phyloP scores from a whole-genome alignment of 30 jellyfish, hydroid and myxozoan species.

The Pseudorhiza aurosa region DNA sequence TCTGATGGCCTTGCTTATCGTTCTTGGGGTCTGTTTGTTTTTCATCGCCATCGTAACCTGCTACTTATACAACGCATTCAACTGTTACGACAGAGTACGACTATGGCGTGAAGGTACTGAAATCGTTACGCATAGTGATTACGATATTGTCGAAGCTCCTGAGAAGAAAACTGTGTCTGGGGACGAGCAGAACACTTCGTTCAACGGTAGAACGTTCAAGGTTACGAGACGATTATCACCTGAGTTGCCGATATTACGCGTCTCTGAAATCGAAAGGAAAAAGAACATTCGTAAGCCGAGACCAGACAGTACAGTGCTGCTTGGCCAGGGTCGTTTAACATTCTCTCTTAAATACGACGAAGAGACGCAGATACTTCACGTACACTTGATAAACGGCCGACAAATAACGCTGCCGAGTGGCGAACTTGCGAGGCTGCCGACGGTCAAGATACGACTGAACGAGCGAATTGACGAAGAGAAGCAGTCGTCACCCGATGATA shows the following conservation, averaged over 20 bases:
- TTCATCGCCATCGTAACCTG: conserved; percentile 46
- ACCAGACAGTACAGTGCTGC: conserved; percentile 73
- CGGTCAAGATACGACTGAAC: conserved; percentile 59
- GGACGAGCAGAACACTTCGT: not conserved
- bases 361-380: conserved; percentile 58
- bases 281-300: conserved; percentile 54
- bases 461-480: conserved; percentile 70
- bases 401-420: conserved; percentile 70
- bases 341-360: conserved; percentile 60
- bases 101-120: conserved; percentile 20
- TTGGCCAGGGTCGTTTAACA: conserved; percentile 78
- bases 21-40: conserved; percentile 37
- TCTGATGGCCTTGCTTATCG: conserved; percentile 51
- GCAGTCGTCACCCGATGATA: conserved; percentile 90
- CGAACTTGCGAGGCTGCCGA: conserved; percentile 79
- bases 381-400: conserved; percentile 82
- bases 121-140: conserved; percentile 10
- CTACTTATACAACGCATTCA: conserved; percentile 43
- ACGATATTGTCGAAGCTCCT: not conserved
- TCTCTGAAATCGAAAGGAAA: conserved; percentile 13
- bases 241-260: conserved; percentile 35
- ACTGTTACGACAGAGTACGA: conserved; percentile 42
- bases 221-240: conserved; percentile 6
- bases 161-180: not conserved
- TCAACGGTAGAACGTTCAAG: not conserved